These are phyloP conservation scores for Clytia hemisphaerica DNA, from an alignment of 30 jellyfish, hydroid and myxozoan species.

Conservation along the genomic window DNA sequence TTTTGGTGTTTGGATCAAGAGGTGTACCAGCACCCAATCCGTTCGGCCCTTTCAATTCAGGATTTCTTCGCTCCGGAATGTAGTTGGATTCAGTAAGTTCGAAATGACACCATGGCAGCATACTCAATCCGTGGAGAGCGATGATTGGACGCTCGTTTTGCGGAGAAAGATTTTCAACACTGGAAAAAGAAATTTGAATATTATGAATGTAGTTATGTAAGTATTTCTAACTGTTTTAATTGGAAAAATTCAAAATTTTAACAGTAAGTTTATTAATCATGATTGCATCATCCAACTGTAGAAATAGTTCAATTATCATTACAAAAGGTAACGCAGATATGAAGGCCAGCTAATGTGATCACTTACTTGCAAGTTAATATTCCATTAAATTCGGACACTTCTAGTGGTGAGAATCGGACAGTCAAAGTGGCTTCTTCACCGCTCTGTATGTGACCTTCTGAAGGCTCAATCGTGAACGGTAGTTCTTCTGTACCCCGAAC, in stretches of 20 bases:
- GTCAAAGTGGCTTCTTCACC: slow-evolving; percentile 78
- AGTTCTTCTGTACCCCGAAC: slow-evolving; percentile 14
- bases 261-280: neutral
- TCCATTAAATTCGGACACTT: slow-evolving; percentile 52
- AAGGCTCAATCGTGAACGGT: slow-evolving; percentile 81
- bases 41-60: slow-evolving; percentile 85
- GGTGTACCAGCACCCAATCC: slow-evolving; percentile 83
- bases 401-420: slow-evolving; percentile 83
- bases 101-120: slow-evolving; percentile 95
- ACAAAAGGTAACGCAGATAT: neutral
- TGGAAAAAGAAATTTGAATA: neutral
- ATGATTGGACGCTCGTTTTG: slow-evolving; percentile 45
- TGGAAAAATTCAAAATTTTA: too few species aligned
- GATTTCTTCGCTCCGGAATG: slow-evolving; percentile 72
- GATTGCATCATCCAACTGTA: neutral
- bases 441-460: slow-evolving; percentile 39
- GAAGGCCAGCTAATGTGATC: neutral
- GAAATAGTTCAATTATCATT: neutral
- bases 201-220: neutral
- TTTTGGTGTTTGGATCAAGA: slow-evolving; percentile 70
- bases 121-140: slow-evolving; percentile 62
- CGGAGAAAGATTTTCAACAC: slow-evolving; percentile 60
- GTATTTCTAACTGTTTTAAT: too few species aligned
- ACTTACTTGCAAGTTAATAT: slow-evolving; percentile 61
- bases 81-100: slow-evolving; percentile 74